A percentile compares a stretch with the other conserved stretches of the same genome.
These are phyloP conservation scores for Seira sanloemensis DNA, from an alignment of 2,888 invertebrate genomes.

Conservation along the genomic window DNA sequence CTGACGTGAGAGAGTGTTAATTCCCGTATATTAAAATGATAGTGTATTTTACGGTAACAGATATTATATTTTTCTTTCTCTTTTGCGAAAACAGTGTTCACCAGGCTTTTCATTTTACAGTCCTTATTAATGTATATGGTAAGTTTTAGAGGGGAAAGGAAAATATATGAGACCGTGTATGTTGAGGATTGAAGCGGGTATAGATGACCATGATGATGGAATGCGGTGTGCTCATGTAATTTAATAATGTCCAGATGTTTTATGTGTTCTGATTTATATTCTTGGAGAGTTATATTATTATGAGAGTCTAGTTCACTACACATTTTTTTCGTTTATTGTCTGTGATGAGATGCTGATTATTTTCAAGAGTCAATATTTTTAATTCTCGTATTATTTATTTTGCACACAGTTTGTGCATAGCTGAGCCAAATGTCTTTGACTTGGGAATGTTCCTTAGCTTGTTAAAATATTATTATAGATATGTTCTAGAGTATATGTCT, in stretches of 20 bases:
- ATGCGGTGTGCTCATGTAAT: constrained; percentile 2
- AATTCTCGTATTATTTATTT: neutral
- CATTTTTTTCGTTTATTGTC: neutral
- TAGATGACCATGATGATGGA: constrained; percentile 20
- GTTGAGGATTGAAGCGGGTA: neutral
- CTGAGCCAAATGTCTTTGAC: too few species aligned
- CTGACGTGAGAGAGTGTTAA: neutral
- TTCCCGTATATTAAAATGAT: neutral
- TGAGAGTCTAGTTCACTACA: neutral
- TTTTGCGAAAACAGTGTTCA: neutral
- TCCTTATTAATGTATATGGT: constrained; percentile 4
- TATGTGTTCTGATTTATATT: constrained; percentile 31
- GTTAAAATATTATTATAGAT: too few species aligned
- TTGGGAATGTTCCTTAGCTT: too few species aligned
- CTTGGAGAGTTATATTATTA: constrained; percentile 24
- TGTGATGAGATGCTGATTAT: neutral
- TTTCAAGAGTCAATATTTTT: constrained; percentile 5
- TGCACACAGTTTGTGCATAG: too few species aligned
- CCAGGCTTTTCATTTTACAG: neutral
- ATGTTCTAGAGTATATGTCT: too few species aligned
- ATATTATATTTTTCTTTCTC: neutral
- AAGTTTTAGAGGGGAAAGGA: neutral
- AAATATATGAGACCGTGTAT: neutral
- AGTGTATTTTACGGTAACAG: constrained; percentile 1
- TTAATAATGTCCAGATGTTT: constrained; percentile 38